phyloP scores from a whole-genome alignment of 2,888 invertebrate species.

The Aporophyla lueneburgensis region DNA sequence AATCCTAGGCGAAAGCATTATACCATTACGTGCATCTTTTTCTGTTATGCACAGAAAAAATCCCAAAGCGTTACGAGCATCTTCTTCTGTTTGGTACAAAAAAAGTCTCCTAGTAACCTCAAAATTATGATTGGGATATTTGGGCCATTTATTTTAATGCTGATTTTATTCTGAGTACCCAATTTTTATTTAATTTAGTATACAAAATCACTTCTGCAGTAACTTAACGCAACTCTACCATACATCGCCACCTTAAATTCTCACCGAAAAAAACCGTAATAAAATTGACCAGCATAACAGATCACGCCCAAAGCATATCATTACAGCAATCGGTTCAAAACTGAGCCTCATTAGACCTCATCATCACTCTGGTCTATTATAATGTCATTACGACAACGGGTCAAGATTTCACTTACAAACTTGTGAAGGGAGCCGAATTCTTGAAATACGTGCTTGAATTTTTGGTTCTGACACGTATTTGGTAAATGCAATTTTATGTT shows the following conservation, averaged over 20 bases:
- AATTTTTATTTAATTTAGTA: not conserved
- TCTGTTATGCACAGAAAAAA: too few relatives aligned
- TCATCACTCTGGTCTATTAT: slow-evolving; percentile 60
- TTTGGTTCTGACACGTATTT: slow-evolving; percentile 50
- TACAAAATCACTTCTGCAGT: not conserved
- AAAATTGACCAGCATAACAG: slow-evolving; percentile 59
- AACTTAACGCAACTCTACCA: not conserved
- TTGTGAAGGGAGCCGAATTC: slow-evolving; percentile 52
- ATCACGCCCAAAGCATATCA: slow-evolving; percentile 59
- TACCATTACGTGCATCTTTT: too few relatives aligned
- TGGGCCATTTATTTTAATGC: too few relatives aligned
- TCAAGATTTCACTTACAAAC: slow-evolving; percentile 63
- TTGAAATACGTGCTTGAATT: slow-evolving; percentile 60
- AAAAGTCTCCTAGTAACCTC: too few relatives aligned
- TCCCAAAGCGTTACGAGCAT: too few relatives aligned
- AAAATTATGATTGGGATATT: too few relatives aligned
- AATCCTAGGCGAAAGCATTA: too few relatives aligned
- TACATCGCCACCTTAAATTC: slow-evolving; percentile 2
- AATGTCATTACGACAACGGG: slow-evolving; percentile 59
- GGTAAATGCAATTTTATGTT: slow-evolving; percentile 52
- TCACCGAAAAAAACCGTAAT: slow-evolving; percentile 45
- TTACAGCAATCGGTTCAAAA: slow-evolving; percentile 60
- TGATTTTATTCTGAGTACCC: not conserved
- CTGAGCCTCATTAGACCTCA: slow-evolving; percentile 60
- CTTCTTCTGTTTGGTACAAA: too few relatives aligned